Conservation (phyloP, 1,140 invertebrate genomes). For the Drosophila parabipectinata region DNA sequence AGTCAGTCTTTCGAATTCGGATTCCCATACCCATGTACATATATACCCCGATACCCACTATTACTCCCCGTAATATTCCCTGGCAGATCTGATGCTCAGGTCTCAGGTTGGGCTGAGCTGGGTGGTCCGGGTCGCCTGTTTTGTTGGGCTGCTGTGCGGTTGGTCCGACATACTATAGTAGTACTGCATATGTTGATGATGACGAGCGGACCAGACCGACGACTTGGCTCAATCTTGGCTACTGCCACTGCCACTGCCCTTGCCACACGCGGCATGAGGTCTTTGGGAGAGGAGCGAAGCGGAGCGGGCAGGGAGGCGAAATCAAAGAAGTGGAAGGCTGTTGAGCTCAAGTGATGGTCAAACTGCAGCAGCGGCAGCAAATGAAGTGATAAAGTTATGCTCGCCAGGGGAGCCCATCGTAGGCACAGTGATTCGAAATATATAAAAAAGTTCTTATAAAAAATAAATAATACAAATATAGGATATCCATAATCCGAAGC, state of each 20-base stretch:
- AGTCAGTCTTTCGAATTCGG: constrained; percentile 18
- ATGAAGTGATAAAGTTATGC: constrained; percentile 82
- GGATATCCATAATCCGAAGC: too few relatives aligned
- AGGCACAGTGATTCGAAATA: constrained; percentile 12
- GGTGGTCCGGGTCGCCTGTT: constrained; percentile 62
- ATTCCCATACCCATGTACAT: constrained; percentile 13
- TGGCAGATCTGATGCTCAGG: constrained; percentile 14
- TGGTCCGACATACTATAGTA: constrained; percentile 62
- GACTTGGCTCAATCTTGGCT: constrained; percentile 37
- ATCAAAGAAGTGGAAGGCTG: constrained; percentile 63
- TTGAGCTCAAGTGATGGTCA: constrained; percentile 73
- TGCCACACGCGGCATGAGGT: constrained; percentile 73
- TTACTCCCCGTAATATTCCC: constrained; percentile 14
- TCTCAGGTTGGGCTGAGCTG: constrained; percentile 41
- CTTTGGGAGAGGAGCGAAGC: constrained; percentile 19
- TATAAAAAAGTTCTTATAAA: background rate
- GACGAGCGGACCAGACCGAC: constrained; percentile 39
- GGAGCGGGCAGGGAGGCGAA: constrained; percentile 31
- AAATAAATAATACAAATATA: too few relatives aligned
- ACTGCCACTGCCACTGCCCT: constrained; percentile 33
- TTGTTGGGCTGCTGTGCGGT: constrained; percentile 78
- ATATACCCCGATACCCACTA: constrained; percentile 1
- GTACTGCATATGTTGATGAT: constrained; percentile 75
- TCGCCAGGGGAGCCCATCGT: constrained; percentile 59
- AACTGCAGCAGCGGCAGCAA: constrained; percentile 70